Percentiles rank a stretch among this genome's conserved stretches.
Evolutionary conservation across 2,888 invertebrate genomes (phyloP).

Genomic region (Synergus umbraculus): DNA sequence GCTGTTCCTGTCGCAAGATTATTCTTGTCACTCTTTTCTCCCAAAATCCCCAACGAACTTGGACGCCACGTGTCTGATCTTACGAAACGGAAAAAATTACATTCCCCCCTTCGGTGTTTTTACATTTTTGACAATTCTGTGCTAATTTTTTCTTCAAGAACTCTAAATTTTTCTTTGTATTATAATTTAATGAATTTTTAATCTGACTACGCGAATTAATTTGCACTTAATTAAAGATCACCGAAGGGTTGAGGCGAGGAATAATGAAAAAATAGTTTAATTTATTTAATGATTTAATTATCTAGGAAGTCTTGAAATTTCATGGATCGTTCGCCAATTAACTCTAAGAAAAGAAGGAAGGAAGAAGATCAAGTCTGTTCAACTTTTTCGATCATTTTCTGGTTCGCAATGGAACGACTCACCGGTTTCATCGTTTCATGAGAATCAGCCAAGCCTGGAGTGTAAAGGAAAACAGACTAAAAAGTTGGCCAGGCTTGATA

Average conservation of each 20-base stretch:
- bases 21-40: slow-evolving; percentile 18
- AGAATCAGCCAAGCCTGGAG: neutral
- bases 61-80: slow-evolving; percentile 54
- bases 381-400: slow-evolving; percentile 17
- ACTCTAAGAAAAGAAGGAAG: slow-evolving; percentile 17
- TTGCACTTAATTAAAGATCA: neutral
- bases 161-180: neutral
- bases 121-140: neutral
- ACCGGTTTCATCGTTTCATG: neutral
- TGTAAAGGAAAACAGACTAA: neutral
- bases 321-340: slow-evolving; percentile 45
- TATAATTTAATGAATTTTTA: neutral
- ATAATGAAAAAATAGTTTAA: neutral
- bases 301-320: slow-evolving; percentile 53
- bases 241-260: neutral
- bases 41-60: slow-evolving; percentile 38
- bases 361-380: slow-evolving; percentile 4
- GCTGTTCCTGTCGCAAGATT: slow-evolving; percentile 30
- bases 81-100: slow-evolving; percentile 35
- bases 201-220: neutral
- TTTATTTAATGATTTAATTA: neutral
- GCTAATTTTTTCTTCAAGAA: neutral
- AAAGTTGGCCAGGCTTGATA: slow-evolving; percentile 12
- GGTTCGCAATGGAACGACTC: neutral
- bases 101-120: neutral